Conservation (phyloP, 2,113 vertebrate genomes). For the Quiscalus mexicanus region DNA sequence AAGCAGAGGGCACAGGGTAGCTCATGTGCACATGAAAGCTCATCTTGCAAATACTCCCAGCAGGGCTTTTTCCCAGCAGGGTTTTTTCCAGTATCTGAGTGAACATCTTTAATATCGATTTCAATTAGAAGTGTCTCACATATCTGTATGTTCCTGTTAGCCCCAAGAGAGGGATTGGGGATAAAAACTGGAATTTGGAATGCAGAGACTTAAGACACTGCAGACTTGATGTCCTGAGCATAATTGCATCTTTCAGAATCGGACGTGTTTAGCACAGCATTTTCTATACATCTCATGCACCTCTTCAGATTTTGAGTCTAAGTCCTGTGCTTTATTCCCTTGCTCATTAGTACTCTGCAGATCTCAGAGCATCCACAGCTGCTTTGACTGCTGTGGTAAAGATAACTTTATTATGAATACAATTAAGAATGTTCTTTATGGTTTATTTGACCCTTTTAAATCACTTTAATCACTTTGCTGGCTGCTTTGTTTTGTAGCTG, state of each 20-base stretch:
- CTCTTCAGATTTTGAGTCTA: neutral
- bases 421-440: neutral
- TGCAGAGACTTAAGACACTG: neutral
- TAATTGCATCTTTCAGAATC: neutral
- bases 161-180: neutral
- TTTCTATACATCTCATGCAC: neutral
- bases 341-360: neutral
- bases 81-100: neutral
- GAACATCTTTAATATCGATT: neutral
- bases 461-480: neutral
- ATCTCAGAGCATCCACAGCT: neutral
- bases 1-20: neutral
- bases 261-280: fast-evolving
- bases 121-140: neutral
- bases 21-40: fast-evolving
- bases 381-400: neutral
- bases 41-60: neutral
- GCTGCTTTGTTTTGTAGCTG: conserved; percentile 4
- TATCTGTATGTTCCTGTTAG: neutral
- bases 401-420: conserved; percentile 13
- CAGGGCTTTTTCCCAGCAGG: neutral
- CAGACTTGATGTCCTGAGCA: neutral
- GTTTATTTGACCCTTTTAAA: conserved; percentile 27
- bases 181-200: neutral
- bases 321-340: neutral